Percentiles rank a stretch among this genome's conserved stretches.
Conservation (phyloP, 2,888 invertebrate genomes). For the Steinernema carpocapsae region DNA sequence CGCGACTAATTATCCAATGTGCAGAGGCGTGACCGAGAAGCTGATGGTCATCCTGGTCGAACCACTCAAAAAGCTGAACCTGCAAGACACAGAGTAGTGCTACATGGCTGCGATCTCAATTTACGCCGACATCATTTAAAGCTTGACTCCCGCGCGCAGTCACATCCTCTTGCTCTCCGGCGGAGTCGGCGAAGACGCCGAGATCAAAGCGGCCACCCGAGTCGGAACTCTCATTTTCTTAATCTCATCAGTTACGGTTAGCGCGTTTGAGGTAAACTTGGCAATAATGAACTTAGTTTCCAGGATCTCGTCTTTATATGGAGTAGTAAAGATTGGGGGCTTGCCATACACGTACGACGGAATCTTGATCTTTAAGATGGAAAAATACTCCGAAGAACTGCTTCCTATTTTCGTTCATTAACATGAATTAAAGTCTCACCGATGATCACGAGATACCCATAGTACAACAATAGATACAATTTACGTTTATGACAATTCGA, state of each 20-base stretch:
- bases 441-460: too few relatives aligned
- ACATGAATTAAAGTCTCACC: too few relatives aligned
- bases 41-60: slow-evolving; percentile 55
- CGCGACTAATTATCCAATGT: not conserved
- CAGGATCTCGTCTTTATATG: too few relatives aligned
- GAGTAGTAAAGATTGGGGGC: too few relatives aligned
- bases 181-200: slow-evolving; percentile 25
- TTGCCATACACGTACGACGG: too few relatives aligned
- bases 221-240: slow-evolving; percentile 59
- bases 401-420: too few relatives aligned
- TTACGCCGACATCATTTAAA: slow-evolving; percentile 39
- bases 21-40: slow-evolving; percentile 47
- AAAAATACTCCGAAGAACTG: too few relatives aligned
- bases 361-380: too few relatives aligned
- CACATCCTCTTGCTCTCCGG: not conserved
- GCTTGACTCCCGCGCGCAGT: not conserved
- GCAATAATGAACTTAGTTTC: too few relatives aligned
- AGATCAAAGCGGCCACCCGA: slow-evolving; percentile 47
- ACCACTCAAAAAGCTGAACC: slow-evolving; percentile 53
- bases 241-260: slow-evolving; percentile 61
- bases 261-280: too few relatives aligned
- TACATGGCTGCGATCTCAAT: slow-evolving; percentile 56
- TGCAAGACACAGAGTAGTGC: slow-evolving; percentile 56
- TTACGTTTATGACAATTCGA: slow-evolving; percentile 84
- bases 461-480: too few relatives aligned